phyloP scores from a whole-genome alignment of 2,113 vertebrate genomes.

The Anguilla rostrata region DNA sequence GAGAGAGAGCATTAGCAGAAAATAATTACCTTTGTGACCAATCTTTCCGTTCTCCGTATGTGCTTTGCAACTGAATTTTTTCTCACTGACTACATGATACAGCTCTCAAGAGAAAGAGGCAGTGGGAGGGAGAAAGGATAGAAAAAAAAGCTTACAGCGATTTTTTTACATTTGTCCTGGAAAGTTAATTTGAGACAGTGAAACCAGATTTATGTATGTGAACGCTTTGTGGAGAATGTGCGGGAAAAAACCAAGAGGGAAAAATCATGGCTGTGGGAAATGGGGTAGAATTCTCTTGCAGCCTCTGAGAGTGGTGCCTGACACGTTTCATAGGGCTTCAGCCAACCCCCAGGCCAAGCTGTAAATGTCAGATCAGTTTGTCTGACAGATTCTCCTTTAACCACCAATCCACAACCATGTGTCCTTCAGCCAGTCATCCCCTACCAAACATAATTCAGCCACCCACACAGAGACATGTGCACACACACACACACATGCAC shows the following conservation, averaged over 20 bases:
- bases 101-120: neutral
- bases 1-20: neutral
- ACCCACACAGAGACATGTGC: slow-evolving; percentile 25
- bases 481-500: slow-evolving; percentile 22
- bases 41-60: neutral
- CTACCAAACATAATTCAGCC: neutral
- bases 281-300: neutral
- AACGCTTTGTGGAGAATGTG: slow-evolving; percentile 20
- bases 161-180: slow-evolving; percentile 44
- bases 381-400: too few species aligned
- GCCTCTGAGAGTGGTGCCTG: neutral
- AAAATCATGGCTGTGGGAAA: neutral
- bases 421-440: too few species aligned
- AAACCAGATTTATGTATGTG: slow-evolving; percentile 6
- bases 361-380: too few species aligned
- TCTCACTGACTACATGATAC: neutral
- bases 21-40: neutral
- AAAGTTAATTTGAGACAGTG: slow-evolving; percentile 49
- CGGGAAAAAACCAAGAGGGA: neutral
- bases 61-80: slow-evolving; percentile 1
- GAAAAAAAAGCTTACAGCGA: neutral
- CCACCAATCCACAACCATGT: too few species aligned
- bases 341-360: neutral
- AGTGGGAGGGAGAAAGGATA: slow-evolving; percentile 6
- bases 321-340: neutral